These are phyloP conservation scores for Leptodactylus fallax DNA, from an alignment of 2,797 vertebrate species.

Conservation along the genomic window DNA sequence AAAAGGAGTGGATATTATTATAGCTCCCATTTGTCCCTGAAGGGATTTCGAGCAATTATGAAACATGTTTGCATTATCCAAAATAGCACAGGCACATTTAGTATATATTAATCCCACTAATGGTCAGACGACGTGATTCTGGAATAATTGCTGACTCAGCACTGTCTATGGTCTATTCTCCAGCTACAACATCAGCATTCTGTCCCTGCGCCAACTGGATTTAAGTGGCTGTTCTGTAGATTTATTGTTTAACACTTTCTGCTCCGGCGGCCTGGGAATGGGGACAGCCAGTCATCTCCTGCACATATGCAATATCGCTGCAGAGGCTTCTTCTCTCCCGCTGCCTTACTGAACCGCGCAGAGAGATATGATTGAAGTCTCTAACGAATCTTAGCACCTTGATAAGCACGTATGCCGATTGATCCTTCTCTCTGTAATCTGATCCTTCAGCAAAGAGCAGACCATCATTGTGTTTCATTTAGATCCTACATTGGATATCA, in stretches of 20 bases:
- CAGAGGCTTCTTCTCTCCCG: background rate
- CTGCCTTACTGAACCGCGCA: background rate
- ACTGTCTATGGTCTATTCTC: slow-evolving; percentile 36
- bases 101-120: slow-evolving; percentile 59
- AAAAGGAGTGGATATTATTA: slow-evolving; percentile 6
- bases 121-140: slow-evolving; percentile 30
- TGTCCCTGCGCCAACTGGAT: slow-evolving; percentile 38
- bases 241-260: slow-evolving; percentile 52
- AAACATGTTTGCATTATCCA: slow-evolving; percentile 51
- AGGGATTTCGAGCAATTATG: slow-evolving; percentile 39
- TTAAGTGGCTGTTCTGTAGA: slow-evolving; percentile 55
- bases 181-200: slow-evolving; percentile 57
- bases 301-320: background rate
- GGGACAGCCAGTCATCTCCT: background rate
- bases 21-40: slow-evolving; percentile 1
- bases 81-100: slow-evolving; percentile 42
- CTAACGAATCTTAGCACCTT: slow-evolving; percentile 43
- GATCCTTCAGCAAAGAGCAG: slow-evolving; percentile 48
- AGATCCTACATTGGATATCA: slow-evolving; percentile 38
- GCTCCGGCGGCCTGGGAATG: background rate
- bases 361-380: slow-evolving; percentile 39
- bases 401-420: slow-evolving; percentile 45
- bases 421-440: slow-evolving; percentile 44
- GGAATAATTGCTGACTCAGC: slow-evolving; percentile 50
- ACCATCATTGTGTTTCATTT: slow-evolving; percentile 50